A percentile compares a stretch with the other conserved stretches of the same genome.
phyloP scores from a whole-genome alignment of 2,888 invertebrate species.

The Drosophila fulvimacula region DNA sequence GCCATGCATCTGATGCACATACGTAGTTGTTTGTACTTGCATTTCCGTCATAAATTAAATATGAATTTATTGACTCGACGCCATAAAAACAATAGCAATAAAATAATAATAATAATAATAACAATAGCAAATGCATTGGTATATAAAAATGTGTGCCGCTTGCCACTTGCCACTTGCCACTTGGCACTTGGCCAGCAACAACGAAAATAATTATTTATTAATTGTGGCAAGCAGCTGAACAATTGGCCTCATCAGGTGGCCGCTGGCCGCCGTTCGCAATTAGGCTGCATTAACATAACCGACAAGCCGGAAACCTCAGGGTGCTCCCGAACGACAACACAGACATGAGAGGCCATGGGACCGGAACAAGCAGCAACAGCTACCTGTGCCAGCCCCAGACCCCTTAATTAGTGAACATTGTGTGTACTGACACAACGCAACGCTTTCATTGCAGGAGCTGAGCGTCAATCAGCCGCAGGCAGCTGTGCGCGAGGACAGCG shows the following conservation, averaged over 20 bases:
- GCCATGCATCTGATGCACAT: neutral
- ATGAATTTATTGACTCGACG: constrained; percentile 64
- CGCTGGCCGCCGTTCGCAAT: constrained; percentile 47
- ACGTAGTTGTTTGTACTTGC: constrained; percentile 15
- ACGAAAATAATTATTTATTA: constrained; percentile 77
- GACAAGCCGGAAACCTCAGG: constrained; percentile 63
- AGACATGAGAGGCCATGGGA: constrained; percentile 32
- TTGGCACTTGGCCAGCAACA: constrained; percentile 38
- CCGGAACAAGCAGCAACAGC: constrained; percentile 17
- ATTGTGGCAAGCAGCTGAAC: constrained; percentile 67
- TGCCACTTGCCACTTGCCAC: constrained; percentile 39
- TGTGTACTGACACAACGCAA: constrained; percentile 31
- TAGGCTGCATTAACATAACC: constrained; percentile 71
- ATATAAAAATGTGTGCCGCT: constrained; percentile 54
- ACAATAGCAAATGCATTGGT: constrained; percentile 36
- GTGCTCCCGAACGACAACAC: constrained; percentile 5
- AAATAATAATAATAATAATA: constrained; percentile 17
- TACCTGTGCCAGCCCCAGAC: neutral
- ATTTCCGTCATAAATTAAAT: constrained; percentile 56
- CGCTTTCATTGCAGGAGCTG: constrained; percentile 84
- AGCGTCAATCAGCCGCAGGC: constrained; percentile 86
- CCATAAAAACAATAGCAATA: constrained; percentile 22
- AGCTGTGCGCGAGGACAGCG: constrained; percentile 89
- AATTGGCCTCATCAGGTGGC: constrained; percentile 66
- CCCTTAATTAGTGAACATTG: constrained; percentile 53